Evolutionary conservation across 2,888 invertebrate genomes (phyloP), one percentile per base, ranked within the genome.

Genomic region (Caenorhabditis sulstoni): DNA sequence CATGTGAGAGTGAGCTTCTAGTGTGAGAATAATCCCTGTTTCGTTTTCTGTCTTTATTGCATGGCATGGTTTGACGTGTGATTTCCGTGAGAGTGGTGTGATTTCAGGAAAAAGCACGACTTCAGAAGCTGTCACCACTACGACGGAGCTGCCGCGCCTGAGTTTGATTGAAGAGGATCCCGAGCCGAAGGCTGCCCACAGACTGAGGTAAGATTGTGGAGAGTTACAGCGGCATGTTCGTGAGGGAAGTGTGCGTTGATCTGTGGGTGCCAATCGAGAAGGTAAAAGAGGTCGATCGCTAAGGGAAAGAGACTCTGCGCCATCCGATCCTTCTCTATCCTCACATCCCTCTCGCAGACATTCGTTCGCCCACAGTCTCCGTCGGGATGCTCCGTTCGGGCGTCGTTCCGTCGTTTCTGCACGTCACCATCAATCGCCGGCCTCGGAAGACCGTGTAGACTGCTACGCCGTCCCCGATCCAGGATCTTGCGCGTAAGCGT

Each of bases 381-480:
- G 66, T 14, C 61, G 55, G 8, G 75, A 75, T 37, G 59, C 75
- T 29, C 61, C 75, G 8, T 53, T 55, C 8, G 7, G 29, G 4
- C 35, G 53, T 18, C 53, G 75, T 22, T 75, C 75, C 8, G 39
- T 29, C 29, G 29, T 75, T 20, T 67, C 66, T 1, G 66, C 75
- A 11, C 59, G 59, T 29, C 74, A 75, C 16, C 53, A 61, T 20
- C 49, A 44, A n/a, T 45, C 59, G 5, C 29, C 23, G 18, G 39
- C 57, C n/a, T 14, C 45, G 8, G 50, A 52, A 5, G 49, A 49
- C 11, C 52, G 39, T 18, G 50, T 66, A 20, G 74, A 79, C 44
- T 79, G 79, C 45, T 79, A 62, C 52, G 68, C 73, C 12, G 73
- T 74, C n/a, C 64, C 68, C 1, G 79, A 79, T 59, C 64, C 74